Conservation (phyloP, 2,797 vertebrate species). For the Anabacerthia variegaticeps region DNA sequence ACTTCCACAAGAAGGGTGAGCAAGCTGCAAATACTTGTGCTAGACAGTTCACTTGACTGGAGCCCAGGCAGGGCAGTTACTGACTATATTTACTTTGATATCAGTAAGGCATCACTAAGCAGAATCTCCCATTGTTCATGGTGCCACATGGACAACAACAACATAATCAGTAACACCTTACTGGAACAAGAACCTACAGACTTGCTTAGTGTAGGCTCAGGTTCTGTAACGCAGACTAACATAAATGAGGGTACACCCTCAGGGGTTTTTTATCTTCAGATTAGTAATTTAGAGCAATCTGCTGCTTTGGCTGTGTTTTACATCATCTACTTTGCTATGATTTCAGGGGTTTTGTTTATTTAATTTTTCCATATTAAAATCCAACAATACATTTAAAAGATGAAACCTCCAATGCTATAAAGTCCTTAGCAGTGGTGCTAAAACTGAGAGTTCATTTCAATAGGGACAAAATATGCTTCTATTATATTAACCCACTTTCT, state of each 20-base stretch:
- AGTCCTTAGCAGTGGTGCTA: background rate
- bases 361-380: background rate
- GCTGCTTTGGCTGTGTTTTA: background rate
- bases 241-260: background rate
- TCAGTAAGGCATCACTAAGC: background rate
- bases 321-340: background rate
- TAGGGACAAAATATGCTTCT: background rate
- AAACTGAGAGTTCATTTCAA: background rate
- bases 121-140: background rate
- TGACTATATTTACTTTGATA: background rate
- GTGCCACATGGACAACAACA: background rate
- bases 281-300: background rate
- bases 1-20: background rate
- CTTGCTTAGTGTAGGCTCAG: background rate
- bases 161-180: background rate
- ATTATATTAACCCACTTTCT: background rate
- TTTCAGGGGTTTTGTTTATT: background rate
- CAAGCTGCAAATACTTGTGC: background rate
- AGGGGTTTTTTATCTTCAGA: background rate
- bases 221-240: background rate
- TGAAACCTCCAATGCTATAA: background rate
- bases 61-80: background rate
- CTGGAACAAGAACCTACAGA: background rate
- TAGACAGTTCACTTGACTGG: background rate
- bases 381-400: background rate